Base-by-base conservation (phyloP, 2,797 vertebrate species). In the Acrossocheilus wenchowensis region DNA sequence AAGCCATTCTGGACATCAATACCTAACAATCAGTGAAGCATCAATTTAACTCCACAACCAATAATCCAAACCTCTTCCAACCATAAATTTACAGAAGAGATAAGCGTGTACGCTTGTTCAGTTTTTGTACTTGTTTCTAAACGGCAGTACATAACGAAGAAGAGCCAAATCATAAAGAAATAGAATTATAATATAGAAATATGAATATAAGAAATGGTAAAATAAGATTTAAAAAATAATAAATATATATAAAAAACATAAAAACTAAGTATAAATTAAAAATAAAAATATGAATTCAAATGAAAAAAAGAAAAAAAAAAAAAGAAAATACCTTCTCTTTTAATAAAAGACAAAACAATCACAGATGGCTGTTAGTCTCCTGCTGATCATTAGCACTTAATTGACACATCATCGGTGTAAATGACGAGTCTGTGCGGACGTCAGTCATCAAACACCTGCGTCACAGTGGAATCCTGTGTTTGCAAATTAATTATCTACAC, bases 371-470 rank as follows among this genome's bases (percentile, higher is more conserved):
- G 41, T 41, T n/a, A 57, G 75, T 39, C 41, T 80, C 78, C 60
- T 14, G 7, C 60, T 23, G 62, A 66, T 23, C 43, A 23, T 80
- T 66, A 81, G 60, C 60, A 66, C 60, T 45, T 81, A 21, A 64
- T 5, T 48, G 41, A 81, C 78, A 41, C 52, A 57, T 82, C 23
- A n/a, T 71, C 1, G 41, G 48, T 54, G 75, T 57, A 26, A 19
- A 30, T 43, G 45, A 81, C 30, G 60, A 73, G 52, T 50, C 41
- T 69, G 50, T 60, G 39, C 3, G 8, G 68, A 81, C 41, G 41
- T 66, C 78, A 81, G 78, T 48, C 19, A 19, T 66, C 30, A 66
- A 81, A 62, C 77, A 79, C 77, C 54, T 79, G 78, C 43, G 62
- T 81, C 78, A 66, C 41, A 36, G 6, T 4, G n/a, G 10, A 81